Evolutionary conservation across 2,797 vertebrate species (phyloP).

Genomic region (Gambelia wislizenii): DNA sequence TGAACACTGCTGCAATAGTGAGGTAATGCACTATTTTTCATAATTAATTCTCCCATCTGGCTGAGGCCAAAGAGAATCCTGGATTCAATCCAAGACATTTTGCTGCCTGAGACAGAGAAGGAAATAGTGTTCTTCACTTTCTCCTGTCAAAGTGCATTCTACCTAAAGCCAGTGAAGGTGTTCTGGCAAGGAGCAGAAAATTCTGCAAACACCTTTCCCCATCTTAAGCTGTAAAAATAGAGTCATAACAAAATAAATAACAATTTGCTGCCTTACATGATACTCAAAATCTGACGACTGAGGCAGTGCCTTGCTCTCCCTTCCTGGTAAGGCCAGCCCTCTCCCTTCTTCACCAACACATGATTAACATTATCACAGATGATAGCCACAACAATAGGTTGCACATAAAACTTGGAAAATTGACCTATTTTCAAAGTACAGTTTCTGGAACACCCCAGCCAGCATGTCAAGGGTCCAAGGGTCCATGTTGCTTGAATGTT

Average conservation of each 20-base stretch:
- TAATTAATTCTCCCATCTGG: too few species aligned
- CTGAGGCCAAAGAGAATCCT: too few species aligned
- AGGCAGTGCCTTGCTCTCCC: background rate
- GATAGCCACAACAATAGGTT: background rate
- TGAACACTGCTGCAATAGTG: too few species aligned
- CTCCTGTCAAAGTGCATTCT: background rate
- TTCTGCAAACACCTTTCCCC: background rate
- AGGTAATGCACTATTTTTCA: too few species aligned
- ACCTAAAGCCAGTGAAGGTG: background rate
- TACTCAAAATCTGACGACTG: background rate
- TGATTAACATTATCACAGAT: background rate
- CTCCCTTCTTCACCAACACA: background rate
- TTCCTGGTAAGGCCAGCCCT: background rate
- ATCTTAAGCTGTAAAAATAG: background rate
- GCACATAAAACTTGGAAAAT: too few species aligned
- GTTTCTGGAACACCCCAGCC: too few species aligned
- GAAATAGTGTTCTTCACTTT: background rate
- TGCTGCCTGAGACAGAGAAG: background rate
- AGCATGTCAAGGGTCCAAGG: too few species aligned
- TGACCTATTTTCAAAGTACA: too few species aligned
- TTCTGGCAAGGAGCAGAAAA: background rate
- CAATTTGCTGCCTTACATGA: background rate
- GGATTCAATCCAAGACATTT: background rate
- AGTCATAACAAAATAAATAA: background rate
- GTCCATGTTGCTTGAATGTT: too few species aligned